phyloP scores from a whole-genome alignment of 2,797 vertebrate genomes.

The Spatula clypeata region DNA sequence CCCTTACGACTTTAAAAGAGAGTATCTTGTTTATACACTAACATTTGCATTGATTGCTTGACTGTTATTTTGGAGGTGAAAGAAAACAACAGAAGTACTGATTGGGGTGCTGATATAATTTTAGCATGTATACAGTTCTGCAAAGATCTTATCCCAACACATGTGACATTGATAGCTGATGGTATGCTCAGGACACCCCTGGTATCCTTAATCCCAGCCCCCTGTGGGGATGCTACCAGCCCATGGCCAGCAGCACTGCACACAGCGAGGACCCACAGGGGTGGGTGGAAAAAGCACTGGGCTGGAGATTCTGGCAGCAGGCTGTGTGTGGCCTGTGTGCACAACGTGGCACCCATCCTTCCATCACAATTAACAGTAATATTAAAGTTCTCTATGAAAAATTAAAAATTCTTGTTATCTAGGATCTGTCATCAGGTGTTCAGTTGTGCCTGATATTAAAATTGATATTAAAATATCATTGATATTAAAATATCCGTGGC shows the following conservation, averaged over 20 bases:
- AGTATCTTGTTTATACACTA: constrained; percentile 42
- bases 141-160: background rate
- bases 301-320: background rate
- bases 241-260: background rate
- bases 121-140: background rate
- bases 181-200: rapidly evolving
- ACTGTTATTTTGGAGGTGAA: background rate
- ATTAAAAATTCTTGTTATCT: background rate
- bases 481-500: background rate
- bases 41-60: background rate
- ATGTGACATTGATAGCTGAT: background rate
- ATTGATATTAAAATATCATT: too few species aligned
- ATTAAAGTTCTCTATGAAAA: background rate
- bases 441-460: background rate
- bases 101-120: background rate
- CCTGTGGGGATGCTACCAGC: background rate
- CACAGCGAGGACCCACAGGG: rapidly evolving
- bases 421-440: background rate
- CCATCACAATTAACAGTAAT: rapidly evolving
- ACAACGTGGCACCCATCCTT: background rate
- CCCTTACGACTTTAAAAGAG: constrained; percentile 54
- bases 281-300: background rate
- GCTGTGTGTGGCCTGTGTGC: background rate
- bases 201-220: background rate
- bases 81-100: background rate